Percentiles rank a stretch among this genome's conserved stretches.
These are phyloP conservation scores for Heliconius ismenius DNA, from an alignment of 2,888 invertebrate genomes.

Conservation along the genomic window DNA sequence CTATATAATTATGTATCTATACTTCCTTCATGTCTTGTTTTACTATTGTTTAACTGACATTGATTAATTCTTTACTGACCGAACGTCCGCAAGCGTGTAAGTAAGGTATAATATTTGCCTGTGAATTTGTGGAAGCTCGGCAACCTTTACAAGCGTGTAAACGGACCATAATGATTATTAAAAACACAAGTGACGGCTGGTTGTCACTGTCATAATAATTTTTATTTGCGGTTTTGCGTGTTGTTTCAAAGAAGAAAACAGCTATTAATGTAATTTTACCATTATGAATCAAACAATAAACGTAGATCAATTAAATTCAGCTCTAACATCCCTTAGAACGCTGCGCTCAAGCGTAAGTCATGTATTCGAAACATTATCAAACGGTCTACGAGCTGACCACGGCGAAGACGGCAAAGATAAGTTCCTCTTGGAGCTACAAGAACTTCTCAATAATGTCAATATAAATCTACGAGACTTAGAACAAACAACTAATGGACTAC, in stretches of 20 bases:
- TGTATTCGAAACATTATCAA: slow-evolving; percentile 92
- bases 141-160: too few relatives aligned
- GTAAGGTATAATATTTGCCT: too few relatives aligned
- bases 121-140: too few relatives aligned
- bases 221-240: not conserved
- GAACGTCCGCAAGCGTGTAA: too few relatives aligned
- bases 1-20: too few relatives aligned
- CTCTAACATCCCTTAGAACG: slow-evolving; percentile 88
- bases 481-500: slow-evolving; percentile 85
- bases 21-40: too few relatives aligned
- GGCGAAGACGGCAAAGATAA: slow-evolving; percentile 91
- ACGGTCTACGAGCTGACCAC: slow-evolving; percentile 89
- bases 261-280: slow-evolving; percentile 53
- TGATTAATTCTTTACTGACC: too few relatives aligned
- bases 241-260: not conserved
- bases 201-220: slow-evolving; percentile 6
- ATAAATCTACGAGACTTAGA: slow-evolving; percentile 92
- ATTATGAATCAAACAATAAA: slow-evolving; percentile 59
- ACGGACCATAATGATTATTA: not conserved
- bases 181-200: too few relatives aligned
- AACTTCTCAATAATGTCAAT: slow-evolving; percentile 89
- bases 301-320: slow-evolving; percentile 87
- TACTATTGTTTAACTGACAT: too few relatives aligned
- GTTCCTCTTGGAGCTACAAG: slow-evolving; percentile 90
- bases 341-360: slow-evolving; percentile 91